phyloP scores from a whole-genome alignment of 2,113 vertebrate species.

The Corythoichthys haematopterus region DNA sequence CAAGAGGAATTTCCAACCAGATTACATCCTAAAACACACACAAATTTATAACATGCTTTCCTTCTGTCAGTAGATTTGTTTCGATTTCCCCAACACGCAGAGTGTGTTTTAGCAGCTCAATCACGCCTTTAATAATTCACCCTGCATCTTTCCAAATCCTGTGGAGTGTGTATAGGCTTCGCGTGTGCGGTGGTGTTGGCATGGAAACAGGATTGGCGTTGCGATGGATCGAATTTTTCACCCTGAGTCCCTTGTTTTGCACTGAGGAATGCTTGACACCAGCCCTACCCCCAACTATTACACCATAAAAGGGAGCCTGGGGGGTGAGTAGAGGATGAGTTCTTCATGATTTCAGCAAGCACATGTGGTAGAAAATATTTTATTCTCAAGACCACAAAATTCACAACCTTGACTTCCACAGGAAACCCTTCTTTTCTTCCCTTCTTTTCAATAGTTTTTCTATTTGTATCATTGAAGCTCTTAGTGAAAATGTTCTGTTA shows the following conservation, averaged over 20 bases:
- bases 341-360: slow-evolving; percentile 26
- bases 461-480: slow-evolving; percentile 1
- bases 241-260: slow-evolving; percentile 40
- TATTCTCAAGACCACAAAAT: background rate
- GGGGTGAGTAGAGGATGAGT: background rate
- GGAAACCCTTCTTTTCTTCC: background rate
- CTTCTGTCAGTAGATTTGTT: slow-evolving; percentile 10
- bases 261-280: slow-evolving; percentile 31
- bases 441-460: background rate
- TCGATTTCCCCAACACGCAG: slow-evolving; percentile 8
- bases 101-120: slow-evolving; percentile 37
- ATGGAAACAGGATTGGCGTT: slow-evolving; percentile 67
- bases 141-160: slow-evolving; percentile 18
- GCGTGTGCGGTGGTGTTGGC: slow-evolving; percentile 64
- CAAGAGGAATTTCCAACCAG: slow-evolving; percentile 6
- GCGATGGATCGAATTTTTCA: slow-evolving; percentile 60
- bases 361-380: background rate
- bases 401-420: slow-evolving; percentile 12
- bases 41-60: background rate
- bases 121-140: slow-evolving; percentile 38
- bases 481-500: background rate
- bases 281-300: slow-evolving; percentile 30
- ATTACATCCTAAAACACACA: slow-evolving; percentile 10
- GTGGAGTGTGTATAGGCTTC: slow-evolving; percentile 39
- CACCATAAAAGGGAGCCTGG: slow-evolving; percentile 1